Conservation (phyloP, 2,888 invertebrate genomes). For the Aphelenchoides bicaudatus region DNA sequence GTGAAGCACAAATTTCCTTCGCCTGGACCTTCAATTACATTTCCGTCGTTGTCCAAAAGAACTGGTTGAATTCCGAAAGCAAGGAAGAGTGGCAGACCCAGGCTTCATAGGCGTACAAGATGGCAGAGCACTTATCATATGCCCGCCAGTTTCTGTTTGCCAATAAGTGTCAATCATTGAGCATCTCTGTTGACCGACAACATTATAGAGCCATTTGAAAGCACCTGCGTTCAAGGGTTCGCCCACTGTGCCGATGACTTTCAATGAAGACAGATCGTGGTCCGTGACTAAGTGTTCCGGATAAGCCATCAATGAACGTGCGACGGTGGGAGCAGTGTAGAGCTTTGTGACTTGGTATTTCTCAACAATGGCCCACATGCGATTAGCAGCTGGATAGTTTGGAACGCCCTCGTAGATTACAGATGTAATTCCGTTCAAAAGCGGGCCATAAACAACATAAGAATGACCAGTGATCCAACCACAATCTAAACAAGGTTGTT, state of each 20-base stretch:
- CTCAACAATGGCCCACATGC: constrained; percentile 86
- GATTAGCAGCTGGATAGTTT: constrained; percentile 84
- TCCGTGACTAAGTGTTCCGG: constrained; percentile 79
- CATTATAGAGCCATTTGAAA: constrained; percentile 57
- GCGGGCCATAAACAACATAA: constrained; percentile 79
- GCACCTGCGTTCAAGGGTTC: constrained; percentile 94
- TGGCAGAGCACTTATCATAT: constrained; percentile 89
- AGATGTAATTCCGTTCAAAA: constrained; percentile 87
- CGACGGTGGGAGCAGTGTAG: constrained; percentile 97
- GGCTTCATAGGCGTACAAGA: constrained; percentile 96
- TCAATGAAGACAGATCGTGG: constrained; percentile 68
- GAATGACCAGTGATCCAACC: constrained; percentile 75
- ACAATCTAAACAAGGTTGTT: too few relatives aligned
- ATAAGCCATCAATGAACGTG: constrained; percentile 89
- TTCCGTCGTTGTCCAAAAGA: constrained; percentile 81
- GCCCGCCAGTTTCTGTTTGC: constrained; percentile 96
- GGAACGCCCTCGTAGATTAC: constrained; percentile 90
- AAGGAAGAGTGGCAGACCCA: constrained; percentile 94
- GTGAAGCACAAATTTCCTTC: constrained; percentile 89
- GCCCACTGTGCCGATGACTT: constrained; percentile 91
- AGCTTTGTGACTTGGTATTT: constrained; percentile 85
- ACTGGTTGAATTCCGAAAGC: constrained; percentile 86
- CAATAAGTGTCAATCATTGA: constrained; percentile 93
- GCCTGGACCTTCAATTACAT: constrained; percentile 78
- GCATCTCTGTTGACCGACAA: constrained; percentile 64